phyloP scores from a whole-genome alignment of 1,140 invertebrate species.

The Zaprionus ornatus region DNA sequence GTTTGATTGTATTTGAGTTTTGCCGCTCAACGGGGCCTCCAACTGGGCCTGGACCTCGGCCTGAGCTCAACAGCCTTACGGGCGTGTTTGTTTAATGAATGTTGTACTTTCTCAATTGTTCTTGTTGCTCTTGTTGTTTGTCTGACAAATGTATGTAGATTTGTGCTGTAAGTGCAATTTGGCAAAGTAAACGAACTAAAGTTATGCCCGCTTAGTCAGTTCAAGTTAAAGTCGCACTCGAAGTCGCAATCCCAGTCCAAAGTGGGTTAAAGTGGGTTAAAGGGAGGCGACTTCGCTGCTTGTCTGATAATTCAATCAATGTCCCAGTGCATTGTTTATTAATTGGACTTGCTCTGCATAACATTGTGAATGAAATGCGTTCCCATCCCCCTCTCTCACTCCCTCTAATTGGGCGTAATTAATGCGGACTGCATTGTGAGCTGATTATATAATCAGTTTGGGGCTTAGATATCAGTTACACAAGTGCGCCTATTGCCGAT shows the following conservation, averaged over 20 bases:
- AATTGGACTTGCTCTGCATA: conserved; percentile 1
- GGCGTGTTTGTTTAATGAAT: conserved; percentile 4
- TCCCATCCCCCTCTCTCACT: not conserved
- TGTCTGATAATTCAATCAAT: conserved; percentile 29
- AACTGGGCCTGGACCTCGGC: not conserved
- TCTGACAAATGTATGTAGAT: conserved; percentile 40
- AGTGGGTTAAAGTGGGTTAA: conserved; percentile 5
- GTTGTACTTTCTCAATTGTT: conserved; percentile 28
- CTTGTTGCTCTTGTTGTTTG: conserved; percentile 1
- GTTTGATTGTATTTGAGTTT: conserved; percentile 62
- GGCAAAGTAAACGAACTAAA: conserved; percentile 48
- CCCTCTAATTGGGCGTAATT: conserved; percentile 40
- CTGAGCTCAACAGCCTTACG: conserved; percentile 3
- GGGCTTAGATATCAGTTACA: conserved; percentile 8
- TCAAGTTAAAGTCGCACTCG: not conserved
- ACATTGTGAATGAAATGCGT: conserved; percentile 17
- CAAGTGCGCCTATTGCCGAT: not conserved
- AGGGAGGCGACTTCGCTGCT: not conserved
- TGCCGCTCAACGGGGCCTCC: conserved; percentile 8
- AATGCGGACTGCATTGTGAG: conserved; percentile 30
- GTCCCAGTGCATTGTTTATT: conserved; percentile 26
- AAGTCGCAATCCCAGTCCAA: too few relatives aligned
- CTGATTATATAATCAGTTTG: conserved; percentile 38
- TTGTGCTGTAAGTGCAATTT: conserved; percentile 53
- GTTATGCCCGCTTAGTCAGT: conserved; percentile 37